A percentile compares a stretch with the other conserved stretches of the same genome.
phyloP scores from a whole-genome alignment of 1,140 invertebrate species.

The Vanessa tameamea region DNA sequence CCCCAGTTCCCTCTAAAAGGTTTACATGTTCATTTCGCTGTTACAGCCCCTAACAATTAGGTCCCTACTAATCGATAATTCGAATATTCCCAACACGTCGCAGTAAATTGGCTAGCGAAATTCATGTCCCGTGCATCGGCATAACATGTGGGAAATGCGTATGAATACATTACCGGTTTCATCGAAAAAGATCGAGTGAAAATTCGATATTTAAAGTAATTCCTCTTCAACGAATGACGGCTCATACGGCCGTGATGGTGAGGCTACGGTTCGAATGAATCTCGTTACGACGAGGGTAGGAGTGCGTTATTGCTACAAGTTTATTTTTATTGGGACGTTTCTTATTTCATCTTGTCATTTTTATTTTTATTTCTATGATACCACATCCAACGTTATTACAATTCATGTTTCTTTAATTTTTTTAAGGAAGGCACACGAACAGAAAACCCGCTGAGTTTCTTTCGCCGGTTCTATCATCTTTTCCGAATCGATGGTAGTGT shows the following conservation, averaged over 20 bases:
- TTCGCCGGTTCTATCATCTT: no score
- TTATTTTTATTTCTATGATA: constrained; percentile 7
- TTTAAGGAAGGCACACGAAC: no score
- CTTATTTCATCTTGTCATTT: constrained; percentile 3
- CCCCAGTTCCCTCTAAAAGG: constrained; percentile 26
- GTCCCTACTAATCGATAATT: constrained; percentile 50
- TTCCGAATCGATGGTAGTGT: no score
- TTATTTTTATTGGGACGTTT: constrained; percentile 18
- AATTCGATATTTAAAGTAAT: constrained; percentile 58
- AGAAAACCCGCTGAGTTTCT: no score
- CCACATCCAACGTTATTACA: no score
- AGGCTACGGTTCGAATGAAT: constrained; percentile 30
- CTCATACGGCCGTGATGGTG: constrained; percentile 29
- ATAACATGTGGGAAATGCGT: constrained; percentile 57
- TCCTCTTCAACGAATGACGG: constrained; percentile 41
- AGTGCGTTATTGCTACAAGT: constrained; percentile 21
- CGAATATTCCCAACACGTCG: constrained; percentile 58
- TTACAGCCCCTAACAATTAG: constrained; percentile 46
- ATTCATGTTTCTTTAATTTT: no score
- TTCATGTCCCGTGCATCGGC: constrained; percentile 52
- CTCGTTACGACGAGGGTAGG: constrained; percentile 24
- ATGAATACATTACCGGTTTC: constrained; percentile 63
- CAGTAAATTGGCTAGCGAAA: constrained; percentile 61
- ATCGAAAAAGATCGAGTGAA: constrained; percentile 51
- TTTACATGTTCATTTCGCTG: constrained; percentile 15